These are phyloP conservation scores for Epiblema foenella DNA, from an alignment of 2,888 invertebrate species.

Conservation along the genomic window DNA sequence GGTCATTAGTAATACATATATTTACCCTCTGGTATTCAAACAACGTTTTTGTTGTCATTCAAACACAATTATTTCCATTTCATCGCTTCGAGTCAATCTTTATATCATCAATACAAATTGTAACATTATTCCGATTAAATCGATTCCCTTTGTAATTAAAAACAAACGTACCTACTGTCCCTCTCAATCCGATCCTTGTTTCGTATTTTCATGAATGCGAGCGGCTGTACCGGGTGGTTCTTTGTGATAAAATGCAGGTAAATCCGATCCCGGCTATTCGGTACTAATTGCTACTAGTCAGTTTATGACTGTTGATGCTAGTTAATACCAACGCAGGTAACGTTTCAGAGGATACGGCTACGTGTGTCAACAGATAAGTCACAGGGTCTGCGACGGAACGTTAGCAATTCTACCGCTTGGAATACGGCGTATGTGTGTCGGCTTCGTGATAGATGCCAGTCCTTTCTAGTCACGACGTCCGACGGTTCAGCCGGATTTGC, in stretches of 20 bases:
- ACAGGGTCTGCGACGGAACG: constrained; percentile 32
- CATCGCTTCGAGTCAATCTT: background rate
- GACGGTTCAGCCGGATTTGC: constrained; percentile 50
- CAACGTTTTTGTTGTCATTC: no score
- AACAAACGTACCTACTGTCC: background rate
- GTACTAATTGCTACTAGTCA: background rate
- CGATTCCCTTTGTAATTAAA: constrained; percentile 9
- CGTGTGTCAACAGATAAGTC: constrained; percentile 42
- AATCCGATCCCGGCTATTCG: constrained; percentile 1
- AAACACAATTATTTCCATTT: no score
- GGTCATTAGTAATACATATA: no score
- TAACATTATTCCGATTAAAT: background rate
- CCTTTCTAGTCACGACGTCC: background rate
- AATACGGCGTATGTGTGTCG: background rate
- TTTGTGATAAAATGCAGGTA: constrained; percentile 4
- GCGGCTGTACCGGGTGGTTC: background rate
- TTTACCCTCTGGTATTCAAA: no score
- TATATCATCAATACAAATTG: background rate
- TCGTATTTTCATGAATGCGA: constrained; percentile 15
- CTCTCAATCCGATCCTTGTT: background rate
- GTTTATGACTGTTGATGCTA: constrained; percentile 20
- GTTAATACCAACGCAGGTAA: constrained; percentile 13
- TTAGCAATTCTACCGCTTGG: constrained; percentile 40
- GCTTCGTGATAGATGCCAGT: background rate
- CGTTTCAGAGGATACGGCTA: constrained; percentile 12